phyloP scores from a whole-genome alignment of 2,888 invertebrate species.

The Hirudinaria manillensis region DNA sequence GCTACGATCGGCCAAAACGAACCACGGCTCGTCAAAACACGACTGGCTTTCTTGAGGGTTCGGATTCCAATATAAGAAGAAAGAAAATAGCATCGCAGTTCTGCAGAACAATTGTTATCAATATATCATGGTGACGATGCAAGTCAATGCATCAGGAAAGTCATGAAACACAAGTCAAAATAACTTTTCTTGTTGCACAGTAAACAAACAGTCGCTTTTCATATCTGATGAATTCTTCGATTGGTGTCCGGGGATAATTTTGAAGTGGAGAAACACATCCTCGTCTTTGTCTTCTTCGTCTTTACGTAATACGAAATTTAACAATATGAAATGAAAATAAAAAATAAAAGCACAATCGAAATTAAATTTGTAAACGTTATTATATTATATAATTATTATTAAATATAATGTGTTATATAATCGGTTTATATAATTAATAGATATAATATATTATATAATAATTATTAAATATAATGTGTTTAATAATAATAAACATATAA shows the following conservation, averaged over 20 bases:
- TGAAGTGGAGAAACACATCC: not conserved
- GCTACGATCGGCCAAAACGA: not conserved
- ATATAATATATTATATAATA: too few relatives aligned
- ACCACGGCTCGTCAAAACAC: slow-evolving; percentile 1
- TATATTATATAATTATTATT: too few relatives aligned
- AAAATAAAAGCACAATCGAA: too few relatives aligned
- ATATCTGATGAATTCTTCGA: not conserved
- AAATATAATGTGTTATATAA: too few relatives aligned
- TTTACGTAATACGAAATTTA: too few relatives aligned
- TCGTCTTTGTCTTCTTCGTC: slow-evolving; percentile 3
- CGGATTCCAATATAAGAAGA: slow-evolving; percentile 17
- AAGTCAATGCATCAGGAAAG: not conserved
- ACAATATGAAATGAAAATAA: too few relatives aligned
- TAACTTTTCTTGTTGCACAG: slow-evolving; percentile 5
- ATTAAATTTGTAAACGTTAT: too few relatives aligned
- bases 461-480: too few relatives aligned
- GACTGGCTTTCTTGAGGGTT: not conserved
- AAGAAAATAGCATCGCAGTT: not conserved
- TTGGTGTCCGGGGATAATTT: not conserved
- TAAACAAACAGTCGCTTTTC: not conserved
- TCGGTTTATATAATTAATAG: too few relatives aligned
- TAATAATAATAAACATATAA: too few relatives aligned
- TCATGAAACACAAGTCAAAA: not conserved
- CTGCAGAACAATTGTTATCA: not conserved
- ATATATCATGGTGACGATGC: not conserved